Percentiles rank a stretch among this genome's conserved stretches.
Evolutionary conservation across 2,888 invertebrate genomes (phyloP).

Genomic region (Caenorhabditis plicata): DNA sequence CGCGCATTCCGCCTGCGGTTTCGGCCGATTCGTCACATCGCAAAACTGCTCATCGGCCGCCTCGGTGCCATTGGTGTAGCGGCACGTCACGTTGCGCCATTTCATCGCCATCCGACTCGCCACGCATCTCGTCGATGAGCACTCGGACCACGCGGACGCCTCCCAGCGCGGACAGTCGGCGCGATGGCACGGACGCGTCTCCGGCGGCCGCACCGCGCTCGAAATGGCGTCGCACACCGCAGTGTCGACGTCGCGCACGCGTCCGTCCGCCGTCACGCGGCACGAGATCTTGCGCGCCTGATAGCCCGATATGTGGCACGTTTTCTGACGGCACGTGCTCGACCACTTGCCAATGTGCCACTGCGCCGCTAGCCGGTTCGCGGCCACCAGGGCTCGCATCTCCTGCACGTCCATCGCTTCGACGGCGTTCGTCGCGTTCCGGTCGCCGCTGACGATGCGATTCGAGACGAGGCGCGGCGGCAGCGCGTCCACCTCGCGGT

Average conservation of each 20-base stretch:
- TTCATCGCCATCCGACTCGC: slow-evolving; percentile 79
- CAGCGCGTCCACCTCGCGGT: slow-evolving; percentile 66
- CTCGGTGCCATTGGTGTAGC: slow-evolving; percentile 69
- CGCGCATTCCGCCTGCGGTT: slow-evolving; percentile 79
- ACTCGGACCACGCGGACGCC: slow-evolving; percentile 57
- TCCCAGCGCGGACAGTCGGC: slow-evolving; percentile 60
- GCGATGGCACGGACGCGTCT: slow-evolving; percentile 54
- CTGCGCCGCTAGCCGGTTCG: slow-evolving; percentile 28
- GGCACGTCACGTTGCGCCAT: slow-evolving; percentile 74
- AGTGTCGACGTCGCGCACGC: slow-evolving; percentile 27
- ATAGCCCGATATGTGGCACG: slow-evolving; percentile 44
- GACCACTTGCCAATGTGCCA: slow-evolving; percentile 48
- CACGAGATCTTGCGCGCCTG: slow-evolving; percentile 39
- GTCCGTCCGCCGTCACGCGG: slow-evolving; percentile 25
- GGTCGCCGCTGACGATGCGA: no score
- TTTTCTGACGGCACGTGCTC: slow-evolving; percentile 45
- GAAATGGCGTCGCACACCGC: slow-evolving; percentile 39
- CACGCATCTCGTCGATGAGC: slow-evolving; percentile 67
- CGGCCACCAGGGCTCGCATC: slow-evolving; percentile 30
- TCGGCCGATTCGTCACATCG: slow-evolving; percentile 76
- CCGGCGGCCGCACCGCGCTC: slow-evolving; percentile 43
- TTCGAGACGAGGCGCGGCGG: no score
- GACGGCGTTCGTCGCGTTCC: slow-evolving; percentile 28
- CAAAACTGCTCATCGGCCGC: slow-evolving; percentile 73
- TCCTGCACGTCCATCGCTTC: slow-evolving; percentile 29